Evolutionary conservation across 2,888 invertebrate genomes (phyloP), one percentile per base, ranked within the genome.

Genomic region (Oscheius sp.): DNA sequence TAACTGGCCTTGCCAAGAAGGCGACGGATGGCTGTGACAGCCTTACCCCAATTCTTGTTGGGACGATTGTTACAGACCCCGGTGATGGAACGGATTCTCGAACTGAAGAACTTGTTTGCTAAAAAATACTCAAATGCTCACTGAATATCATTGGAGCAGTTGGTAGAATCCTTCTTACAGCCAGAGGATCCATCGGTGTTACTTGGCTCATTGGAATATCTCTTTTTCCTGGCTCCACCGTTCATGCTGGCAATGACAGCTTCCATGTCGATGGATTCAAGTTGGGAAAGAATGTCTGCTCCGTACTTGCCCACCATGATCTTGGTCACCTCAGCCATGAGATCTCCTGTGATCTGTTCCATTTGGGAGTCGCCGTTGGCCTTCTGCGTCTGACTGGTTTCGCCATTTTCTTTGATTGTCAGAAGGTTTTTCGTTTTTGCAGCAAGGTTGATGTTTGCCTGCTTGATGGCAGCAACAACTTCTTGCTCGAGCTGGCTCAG

Each of bases 61-160:
- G 92, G 91, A 35, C 93, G 89, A 90, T 95, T 95, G 90, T 96
- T 96, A 90, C 95, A 96, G 13, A 94, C 94, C 47, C 95, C 95
- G 88, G 95, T 95, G 73, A 82, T 80, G 1, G 79, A 77, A 37
- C 83, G 76, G 29, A 73, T 75, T 7, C 73, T 63, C 33, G 74
- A 72, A 35, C 80, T 80, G 57, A 60, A 80, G 71, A 7, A 7
- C 33, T 37, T 42, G 29, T 35, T 3, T 51, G n/a, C 1, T 29
- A 3, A 7, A 37, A n/a, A 35, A 53, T 7, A 21, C 2, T 9
- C 21, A 29, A 29, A 50, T 2, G n/a, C 70, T 58, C 33, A 58
- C 59, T 48, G 58, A 1, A 32, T 66, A 9, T 66, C 50, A 13
- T 29, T 58, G 32, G 32, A 29, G 32, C 70, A 70, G 48, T 70